A percentile compares a stretch with the other conserved stretches of the same genome.
These are phyloP conservation scores for Chamaedrilus cognettii DNA, from an alignment of 2,888 invertebrate genomes.

Conservation along the genomic window DNA sequence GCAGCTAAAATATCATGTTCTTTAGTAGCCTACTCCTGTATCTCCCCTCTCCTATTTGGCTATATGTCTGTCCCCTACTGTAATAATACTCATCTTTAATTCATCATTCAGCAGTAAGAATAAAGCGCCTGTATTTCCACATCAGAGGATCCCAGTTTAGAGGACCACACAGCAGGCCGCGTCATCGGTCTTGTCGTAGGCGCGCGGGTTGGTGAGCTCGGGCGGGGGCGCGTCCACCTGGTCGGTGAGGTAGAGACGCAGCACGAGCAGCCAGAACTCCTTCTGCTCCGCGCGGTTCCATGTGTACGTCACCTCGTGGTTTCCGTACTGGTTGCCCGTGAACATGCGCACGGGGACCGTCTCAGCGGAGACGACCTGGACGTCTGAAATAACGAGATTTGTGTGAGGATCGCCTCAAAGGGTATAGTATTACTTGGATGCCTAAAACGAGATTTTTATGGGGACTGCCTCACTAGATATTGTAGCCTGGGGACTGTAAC, in stretches of 20 bases:
- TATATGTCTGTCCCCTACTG: too few species aligned
- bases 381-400: slow-evolving; percentile 22
- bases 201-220: slow-evolving; percentile 19
- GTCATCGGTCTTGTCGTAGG: not conserved
- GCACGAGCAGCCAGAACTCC: slow-evolving; percentile 39
- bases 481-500: not conserved
- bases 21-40: too few species aligned
- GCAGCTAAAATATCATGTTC: too few species aligned
- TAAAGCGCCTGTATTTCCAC: too few species aligned
- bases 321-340: slow-evolving; percentile 40
- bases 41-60: too few species aligned
- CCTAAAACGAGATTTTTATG: too few species aligned
- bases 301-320: slow-evolving; percentile 41
- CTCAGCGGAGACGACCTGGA: slow-evolving; percentile 36
- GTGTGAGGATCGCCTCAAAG: too few species aligned
- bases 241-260: slow-evolving; percentile 37
- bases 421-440: too few species aligned
- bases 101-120: too few species aligned
- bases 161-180: not conserved
- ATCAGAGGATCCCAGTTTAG: too few species aligned
- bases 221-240: slow-evolving; percentile 31
- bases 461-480: too few species aligned
- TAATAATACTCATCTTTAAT: too few species aligned
- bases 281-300: slow-evolving; percentile 42
- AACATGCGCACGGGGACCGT: slow-evolving; percentile 41